These are phyloP conservation scores for Drosophila anomalata DNA, from an alignment of 2,888 invertebrate genomes.

Conservation along the genomic window DNA sequence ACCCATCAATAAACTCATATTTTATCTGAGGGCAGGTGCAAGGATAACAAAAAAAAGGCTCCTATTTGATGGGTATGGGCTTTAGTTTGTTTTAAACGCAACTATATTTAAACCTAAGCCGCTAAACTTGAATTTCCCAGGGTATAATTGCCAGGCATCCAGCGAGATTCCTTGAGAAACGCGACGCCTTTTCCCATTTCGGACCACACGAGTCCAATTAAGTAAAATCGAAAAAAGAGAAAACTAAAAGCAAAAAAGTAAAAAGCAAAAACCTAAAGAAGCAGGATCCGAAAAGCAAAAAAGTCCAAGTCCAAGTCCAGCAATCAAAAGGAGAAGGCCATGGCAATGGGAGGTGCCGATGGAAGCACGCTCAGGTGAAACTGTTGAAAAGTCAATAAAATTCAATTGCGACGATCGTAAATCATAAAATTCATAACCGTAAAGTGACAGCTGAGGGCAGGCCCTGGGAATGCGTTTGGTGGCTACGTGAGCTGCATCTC, in stretches of 20 bases:
- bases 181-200: constrained; percentile 28
- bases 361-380: constrained; percentile 59
- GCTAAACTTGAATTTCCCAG: constrained; percentile 27
- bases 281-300: not conserved
- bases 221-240: constrained; percentile 17
- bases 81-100: not conserved
- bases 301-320: constrained; percentile 20
- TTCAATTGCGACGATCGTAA: constrained; percentile 79
- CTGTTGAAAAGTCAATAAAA: constrained; percentile 82
- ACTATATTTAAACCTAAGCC: not conserved
- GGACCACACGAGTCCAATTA: constrained; percentile 48
- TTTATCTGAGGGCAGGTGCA: constrained; percentile 4
- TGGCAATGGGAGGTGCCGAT: constrained; percentile 50
- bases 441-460: constrained; percentile 76
- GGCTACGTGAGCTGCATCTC: constrained; percentile 67
- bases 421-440: constrained; percentile 83
- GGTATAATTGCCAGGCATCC: constrained; percentile 12
- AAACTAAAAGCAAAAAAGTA: not conserved
- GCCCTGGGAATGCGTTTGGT: constrained; percentile 70
- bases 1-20: not conserved
- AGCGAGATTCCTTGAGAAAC: constrained; percentile 16
- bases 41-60: not conserved
- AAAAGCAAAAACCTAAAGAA: constrained; percentile 6
- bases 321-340: constrained; percentile 31
- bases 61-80: not conserved